Base-by-base conservation (phyloP, 2,888 invertebrate genomes). In the Eulithis prunata region DNA sequence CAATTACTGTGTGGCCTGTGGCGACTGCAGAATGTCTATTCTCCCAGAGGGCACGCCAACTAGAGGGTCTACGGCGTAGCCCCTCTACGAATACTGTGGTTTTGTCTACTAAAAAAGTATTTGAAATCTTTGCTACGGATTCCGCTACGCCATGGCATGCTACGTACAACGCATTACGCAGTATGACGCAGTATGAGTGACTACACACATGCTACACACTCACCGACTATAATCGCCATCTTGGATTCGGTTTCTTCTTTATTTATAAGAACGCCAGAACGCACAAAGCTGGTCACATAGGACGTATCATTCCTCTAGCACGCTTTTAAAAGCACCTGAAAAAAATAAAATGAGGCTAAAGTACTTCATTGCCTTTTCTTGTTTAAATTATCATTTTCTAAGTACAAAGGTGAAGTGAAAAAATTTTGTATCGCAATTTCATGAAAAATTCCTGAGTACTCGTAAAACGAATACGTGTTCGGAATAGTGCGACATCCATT, bases 181-280 rank as follows among this genome's bases (percentile, higher is more conserved):
- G 8, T 11, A 41, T 8, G 6, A 41, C 41, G 41, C 8, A 41
- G 10, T 41, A 0, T 41, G 8, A 41, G 8, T 41, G 10, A 5
- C 3, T 10, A 8, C 13, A 45, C 36, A 76, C 78, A 73, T 68
- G 0, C 3, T 10, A 8, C 13, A 45, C 36, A 76, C 78, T 73
- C 69, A 84, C 83, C 76, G 68, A 80, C 80, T 68, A 79, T 74
- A 63, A 82, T 73, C 58, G 77, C 78, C 85, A 85, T 84, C 65
- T 76, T 81, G 73, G 58, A 52, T 66, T 36, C 10, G n/a, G 14
- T 54, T 63, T 49, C 38, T 10, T 60, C 28, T 52, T 38, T 43
- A 49, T 55, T 53, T 32, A 55, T 28, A 11, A 7, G 21, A 43
- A 52, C 21, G 21, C 21, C 14, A 21, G 14, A 55, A 38, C 41